Conservation (phyloP, 2,113 vertebrate species). For the Pteruthius melanotis region DNA sequence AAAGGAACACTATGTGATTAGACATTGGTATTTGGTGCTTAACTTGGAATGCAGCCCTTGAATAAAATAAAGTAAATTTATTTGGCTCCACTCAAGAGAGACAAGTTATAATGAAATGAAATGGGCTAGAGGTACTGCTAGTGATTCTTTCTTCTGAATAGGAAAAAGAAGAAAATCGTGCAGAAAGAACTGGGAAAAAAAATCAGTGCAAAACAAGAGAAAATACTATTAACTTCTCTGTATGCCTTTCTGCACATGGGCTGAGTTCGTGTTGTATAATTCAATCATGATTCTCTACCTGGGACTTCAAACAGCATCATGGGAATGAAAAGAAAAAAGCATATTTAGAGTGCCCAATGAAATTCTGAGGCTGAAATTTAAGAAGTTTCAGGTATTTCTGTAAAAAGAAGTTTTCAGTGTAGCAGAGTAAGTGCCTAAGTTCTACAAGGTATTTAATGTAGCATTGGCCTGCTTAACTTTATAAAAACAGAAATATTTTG, state of each 20-base stretch:
- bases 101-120: not conserved
- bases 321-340: slow-evolving; percentile 76
- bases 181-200: not conserved
- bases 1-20: not conserved
- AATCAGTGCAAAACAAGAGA: not conserved
- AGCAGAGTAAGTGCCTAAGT: slow-evolving; percentile 29
- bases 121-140: not conserved
- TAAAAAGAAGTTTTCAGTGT: slow-evolving; percentile 53
- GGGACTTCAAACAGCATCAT: slow-evolving; percentile 76
- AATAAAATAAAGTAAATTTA: not conserved
- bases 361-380: slow-evolving; percentile 79
- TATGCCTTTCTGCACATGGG: slow-evolving; percentile 58
- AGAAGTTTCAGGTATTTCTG: slow-evolving; percentile 78
- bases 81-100: not conserved
- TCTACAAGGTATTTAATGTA: not conserved
- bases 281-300: slow-evolving; percentile 76
- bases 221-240: not conserved
- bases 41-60: not conserved
- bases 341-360: slow-evolving; percentile 81
- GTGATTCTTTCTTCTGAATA: not conserved
- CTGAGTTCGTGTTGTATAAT: slow-evolving; percentile 81
- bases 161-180: not conserved
- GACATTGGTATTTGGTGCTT: not conserved
- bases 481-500: not conserved
- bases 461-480: not conserved